A percentile compares a stretch with the other conserved stretches of the same genome.
These are phyloP conservation scores for Chondrilla cf. caribensis DNA, from an alignment of 37 sponge, comb jelly and placozoan genomes.

Conservation along the genomic window DNA sequence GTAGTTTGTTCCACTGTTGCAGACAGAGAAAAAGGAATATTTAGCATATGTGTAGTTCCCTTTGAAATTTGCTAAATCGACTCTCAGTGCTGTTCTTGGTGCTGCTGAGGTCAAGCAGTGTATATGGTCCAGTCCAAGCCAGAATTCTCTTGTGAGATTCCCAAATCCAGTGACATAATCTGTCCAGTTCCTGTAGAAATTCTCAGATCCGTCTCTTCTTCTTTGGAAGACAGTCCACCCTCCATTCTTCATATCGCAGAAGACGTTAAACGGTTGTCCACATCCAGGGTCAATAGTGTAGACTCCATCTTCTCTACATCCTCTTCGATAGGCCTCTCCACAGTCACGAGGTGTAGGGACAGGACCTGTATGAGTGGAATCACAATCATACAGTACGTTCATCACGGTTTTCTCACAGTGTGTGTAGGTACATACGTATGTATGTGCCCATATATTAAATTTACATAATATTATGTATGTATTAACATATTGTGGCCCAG, in stretches of 20 bases:
- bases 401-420: no score
- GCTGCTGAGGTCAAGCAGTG: constrained; percentile 10
- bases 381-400: no score
- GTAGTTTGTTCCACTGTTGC: not conserved
- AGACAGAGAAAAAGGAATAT: constrained; percentile 14
- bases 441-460: no score
- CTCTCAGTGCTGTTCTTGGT: not conserved
- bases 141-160: not conserved
- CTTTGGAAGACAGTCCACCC: constrained; percentile 29
- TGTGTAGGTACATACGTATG: no score
- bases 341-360: constrained; percentile 10
- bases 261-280: constrained; percentile 17
- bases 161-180: constrained; percentile 23
- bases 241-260: constrained; percentile 22
- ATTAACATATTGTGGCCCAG: no score
- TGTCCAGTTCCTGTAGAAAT: not conserved
- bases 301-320: constrained; percentile 1
- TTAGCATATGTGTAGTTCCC: constrained; percentile 3
- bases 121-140: constrained; percentile 28
- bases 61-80: constrained; percentile 7
- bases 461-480: no score
- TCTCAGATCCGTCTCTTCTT: constrained; percentile 25
- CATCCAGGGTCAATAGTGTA: constrained; percentile 28
- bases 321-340: not conserved
- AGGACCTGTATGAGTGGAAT: no score